Evolutionary conservation across 2,888 invertebrate genomes (phyloP), one percentile per base, ranked within the genome.

Genomic region (Branchinecta sandiegonensis): DNA sequence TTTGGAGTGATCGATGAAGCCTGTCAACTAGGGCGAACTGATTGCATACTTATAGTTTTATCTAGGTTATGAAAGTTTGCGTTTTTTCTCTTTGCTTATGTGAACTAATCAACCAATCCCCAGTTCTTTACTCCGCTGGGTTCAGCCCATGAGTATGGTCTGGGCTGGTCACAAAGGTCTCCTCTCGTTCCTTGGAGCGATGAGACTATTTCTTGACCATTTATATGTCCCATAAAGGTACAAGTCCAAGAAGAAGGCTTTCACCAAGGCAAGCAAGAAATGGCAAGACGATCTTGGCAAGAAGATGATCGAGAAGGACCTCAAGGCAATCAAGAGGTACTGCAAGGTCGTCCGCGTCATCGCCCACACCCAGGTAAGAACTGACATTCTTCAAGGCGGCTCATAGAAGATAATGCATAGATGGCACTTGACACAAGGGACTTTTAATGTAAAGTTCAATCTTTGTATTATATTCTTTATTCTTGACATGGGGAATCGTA

Each of bases 231-330:
- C 63, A 67, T 70, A 72, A 79, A 99, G 99, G 99, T 96, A 94
- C 84, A 92, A 94, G 82, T 93, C 94, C 81, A 95, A 99, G 88
- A 99, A 96, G 92, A 97, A 96, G 93, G 99, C 99, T 72, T 99
- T 97, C 82, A 91, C 94, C 73, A 97, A 97, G 82, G 86, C 93
- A 72, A 89, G 92, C 78, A 96, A 96, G 83, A 99, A 97, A 80
- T 99, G 99, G 97, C 89, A 90, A 75, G 97, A 97, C 83, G 91
- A 93, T 76, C 85, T 90, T 74, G 99, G 99, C 70, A 90, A 91
- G 79, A 93, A 94, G 81, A 90, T 93, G 72, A 96, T 99, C 79
- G 95, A 96, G 75, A 88, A 89, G 74, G 95, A 99, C 77, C 89
- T 99, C 78, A 89, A 88, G 81, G 96, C 95, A 80, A 95, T 99